phyloP scores from a whole-genome alignment of 1,140 invertebrate species.

The Anastrepha obliqua region DNA sequence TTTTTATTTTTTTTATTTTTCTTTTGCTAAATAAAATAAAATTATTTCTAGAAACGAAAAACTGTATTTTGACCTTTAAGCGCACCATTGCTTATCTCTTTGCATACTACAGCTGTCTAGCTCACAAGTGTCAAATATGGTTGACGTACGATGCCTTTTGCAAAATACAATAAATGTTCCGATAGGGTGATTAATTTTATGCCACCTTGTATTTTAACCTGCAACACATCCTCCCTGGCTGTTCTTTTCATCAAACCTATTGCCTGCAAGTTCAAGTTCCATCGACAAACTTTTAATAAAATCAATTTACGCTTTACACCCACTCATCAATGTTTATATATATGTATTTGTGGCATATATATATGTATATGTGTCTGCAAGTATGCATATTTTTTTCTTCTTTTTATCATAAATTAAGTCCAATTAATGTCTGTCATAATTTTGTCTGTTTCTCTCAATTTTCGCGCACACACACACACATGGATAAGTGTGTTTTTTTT shows the following conservation, averaged over 20 bases:
- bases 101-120: too few relatives aligned
- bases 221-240: too few relatives aligned
- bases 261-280: background rate
- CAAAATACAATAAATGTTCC: too few relatives aligned
- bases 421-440: constrained; percentile 29
- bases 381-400: background rate
- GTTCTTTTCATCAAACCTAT: background rate
- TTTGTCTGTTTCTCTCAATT: background rate
- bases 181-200: too few relatives aligned
- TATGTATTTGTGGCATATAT: background rate
- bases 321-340: background rate
- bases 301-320: background rate
- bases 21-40: too few relatives aligned
- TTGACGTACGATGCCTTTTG: too few relatives aligned
- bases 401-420: constrained; percentile 25
- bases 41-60: too few relatives aligned
- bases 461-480: background rate
- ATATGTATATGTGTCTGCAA: background rate
- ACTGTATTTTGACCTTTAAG: too few relatives aligned
- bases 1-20: too few relatives aligned
- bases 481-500: background rate
- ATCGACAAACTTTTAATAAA: background rate
- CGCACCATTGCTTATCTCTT: too few relatives aligned
- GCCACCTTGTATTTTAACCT: too few relatives aligned
- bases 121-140: too few relatives aligned